These are phyloP conservation scores for Papilio gigon DNA, from an alignment of 2,888 invertebrate genomes.

Conservation along the genomic window DNA sequence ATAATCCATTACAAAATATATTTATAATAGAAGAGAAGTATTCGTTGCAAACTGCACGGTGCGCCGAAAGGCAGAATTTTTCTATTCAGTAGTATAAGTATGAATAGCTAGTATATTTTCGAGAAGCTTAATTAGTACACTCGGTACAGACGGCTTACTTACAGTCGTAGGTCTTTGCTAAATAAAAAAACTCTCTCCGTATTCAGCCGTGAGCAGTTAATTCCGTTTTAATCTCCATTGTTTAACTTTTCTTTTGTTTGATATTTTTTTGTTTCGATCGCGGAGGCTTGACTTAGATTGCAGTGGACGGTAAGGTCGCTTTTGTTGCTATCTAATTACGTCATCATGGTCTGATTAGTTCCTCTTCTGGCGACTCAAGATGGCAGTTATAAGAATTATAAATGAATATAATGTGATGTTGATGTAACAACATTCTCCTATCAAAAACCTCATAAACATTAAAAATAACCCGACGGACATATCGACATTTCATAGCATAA, in stretches of 20 bases:
- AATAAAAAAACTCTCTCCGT: conserved; percentile 16
- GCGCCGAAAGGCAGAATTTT: too few species aligned
- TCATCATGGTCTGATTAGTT: conserved; percentile 2
- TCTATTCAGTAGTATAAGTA: background rate
- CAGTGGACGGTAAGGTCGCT: conserved; percentile 6
- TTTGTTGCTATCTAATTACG: conserved; percentile 11
- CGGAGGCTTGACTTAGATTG: conserved; percentile 13
- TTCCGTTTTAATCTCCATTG: conserved; percentile 24
- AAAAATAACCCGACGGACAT: too few species aligned
- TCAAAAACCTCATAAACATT: too few species aligned
- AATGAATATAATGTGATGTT: background rate
- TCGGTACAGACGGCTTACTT: conserved; percentile 16
- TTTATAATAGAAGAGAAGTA: too few species aligned
- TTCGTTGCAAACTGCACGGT: too few species aligned
- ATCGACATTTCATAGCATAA: too few species aligned
- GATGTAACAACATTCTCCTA: background rate
- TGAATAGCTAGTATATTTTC: too few species aligned
- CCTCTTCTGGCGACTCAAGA: background rate
- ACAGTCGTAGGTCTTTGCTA: conserved; percentile 17
- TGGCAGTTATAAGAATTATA: background rate
- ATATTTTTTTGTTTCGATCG: conserved; percentile 14
- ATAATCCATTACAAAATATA: too few species aligned
- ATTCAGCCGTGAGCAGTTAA: conserved; percentile 25
- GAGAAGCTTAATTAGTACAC: conserved; percentile 19
- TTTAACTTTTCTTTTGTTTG: conserved; percentile 19